Percentiles rank a stretch among this genome's conserved stretches.
Conservation (phyloP, 2,113 vertebrate genomes). For the Sander vitreus region DNA sequence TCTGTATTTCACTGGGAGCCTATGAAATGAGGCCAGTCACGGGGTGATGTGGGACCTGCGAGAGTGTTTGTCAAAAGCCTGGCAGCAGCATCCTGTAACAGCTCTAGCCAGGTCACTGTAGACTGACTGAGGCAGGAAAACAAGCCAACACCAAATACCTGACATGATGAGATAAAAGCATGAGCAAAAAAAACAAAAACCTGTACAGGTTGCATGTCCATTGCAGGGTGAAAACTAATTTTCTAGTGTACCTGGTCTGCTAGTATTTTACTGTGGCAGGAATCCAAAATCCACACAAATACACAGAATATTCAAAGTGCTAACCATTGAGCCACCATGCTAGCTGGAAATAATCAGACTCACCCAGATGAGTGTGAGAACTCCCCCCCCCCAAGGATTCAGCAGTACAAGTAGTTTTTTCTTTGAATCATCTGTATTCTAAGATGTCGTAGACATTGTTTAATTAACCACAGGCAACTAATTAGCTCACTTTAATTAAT, state of each 20-base stretch:
- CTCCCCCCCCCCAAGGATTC: not conserved
- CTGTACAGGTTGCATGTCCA: slow-evolving; percentile 27
- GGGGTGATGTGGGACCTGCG: not conserved
- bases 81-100: slow-evolving; percentile 41
- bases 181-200: slow-evolving; percentile 3
- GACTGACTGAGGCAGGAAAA: slow-evolving; percentile 52
- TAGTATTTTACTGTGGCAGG: slow-evolving; percentile 1
- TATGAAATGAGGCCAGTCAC: slow-evolving; percentile 32
- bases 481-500: slow-evolving; percentile 69
- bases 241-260: slow-evolving; percentile 31
- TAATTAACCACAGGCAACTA: slow-evolving; percentile 57
- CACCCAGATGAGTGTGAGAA: slow-evolving; percentile 8
- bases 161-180: slow-evolving; percentile 73
- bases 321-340: not conserved
- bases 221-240: slow-evolving; percentile 28
- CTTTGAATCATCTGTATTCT: slow-evolving; percentile 30
- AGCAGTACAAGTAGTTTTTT: not conserved
- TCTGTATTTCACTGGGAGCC: slow-evolving; percentile 31
- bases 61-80: slow-evolving; percentile 58
- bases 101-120: slow-evolving; percentile 63
- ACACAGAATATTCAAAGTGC: not conserved
- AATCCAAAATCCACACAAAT: slow-evolving; percentile 19
- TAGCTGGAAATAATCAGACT: slow-evolving; percentile 26
- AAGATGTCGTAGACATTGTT: slow-evolving; percentile 45
- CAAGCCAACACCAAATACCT: slow-evolving; percentile 65